phyloP scores from a whole-genome alignment of 1,140 invertebrate genomes.

The Neodiprion pinetum region DNA sequence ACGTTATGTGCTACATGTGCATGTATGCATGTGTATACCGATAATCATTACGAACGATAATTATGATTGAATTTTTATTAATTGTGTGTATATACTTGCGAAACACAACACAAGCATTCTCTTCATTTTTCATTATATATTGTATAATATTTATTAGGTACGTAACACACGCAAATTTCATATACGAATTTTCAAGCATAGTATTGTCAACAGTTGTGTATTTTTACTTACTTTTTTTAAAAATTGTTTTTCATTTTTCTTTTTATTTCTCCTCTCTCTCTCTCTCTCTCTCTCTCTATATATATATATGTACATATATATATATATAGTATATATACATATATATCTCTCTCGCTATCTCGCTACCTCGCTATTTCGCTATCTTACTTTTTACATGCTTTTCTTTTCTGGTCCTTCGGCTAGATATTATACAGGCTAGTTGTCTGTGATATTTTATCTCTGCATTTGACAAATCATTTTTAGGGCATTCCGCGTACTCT shows the following conservation, averaged over 20 bases:
- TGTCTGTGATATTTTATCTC: no score
- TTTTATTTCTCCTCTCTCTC: conserved; percentile 15
- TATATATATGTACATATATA: no score
- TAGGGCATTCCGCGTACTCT: not conserved
- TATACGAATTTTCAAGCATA: conserved; percentile 49
- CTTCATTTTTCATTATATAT: conserved; percentile 29
- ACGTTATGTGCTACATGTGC: not conserved
- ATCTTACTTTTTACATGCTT: not conserved
- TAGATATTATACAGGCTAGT: no score
- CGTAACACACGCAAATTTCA: conserved; percentile 42
- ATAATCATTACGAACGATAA: not conserved
- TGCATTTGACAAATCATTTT: not conserved
- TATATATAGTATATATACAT: no score
- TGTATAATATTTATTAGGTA: conserved; percentile 41
- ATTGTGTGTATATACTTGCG: conserved; percentile 33
- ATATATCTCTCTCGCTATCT: conserved; percentile 6
- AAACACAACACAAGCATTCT: conserved; percentile 44
- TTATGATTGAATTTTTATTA: conserved; percentile 6
- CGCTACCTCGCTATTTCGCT: conserved; percentile 32
- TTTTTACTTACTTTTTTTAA: conserved; percentile 31
- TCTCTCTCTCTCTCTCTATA: conserved; percentile 14
- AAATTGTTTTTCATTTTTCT: conserved; percentile 18
- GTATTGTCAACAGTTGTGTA: conserved; percentile 56
- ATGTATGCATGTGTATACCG: not conserved
- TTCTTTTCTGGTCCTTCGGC: no score